A percentile compares a stretch with the other conserved stretches of the same genome.
phyloP scores from a whole-genome alignment of 1,140 invertebrate genomes.

The Galendromus occidentalis region DNA sequence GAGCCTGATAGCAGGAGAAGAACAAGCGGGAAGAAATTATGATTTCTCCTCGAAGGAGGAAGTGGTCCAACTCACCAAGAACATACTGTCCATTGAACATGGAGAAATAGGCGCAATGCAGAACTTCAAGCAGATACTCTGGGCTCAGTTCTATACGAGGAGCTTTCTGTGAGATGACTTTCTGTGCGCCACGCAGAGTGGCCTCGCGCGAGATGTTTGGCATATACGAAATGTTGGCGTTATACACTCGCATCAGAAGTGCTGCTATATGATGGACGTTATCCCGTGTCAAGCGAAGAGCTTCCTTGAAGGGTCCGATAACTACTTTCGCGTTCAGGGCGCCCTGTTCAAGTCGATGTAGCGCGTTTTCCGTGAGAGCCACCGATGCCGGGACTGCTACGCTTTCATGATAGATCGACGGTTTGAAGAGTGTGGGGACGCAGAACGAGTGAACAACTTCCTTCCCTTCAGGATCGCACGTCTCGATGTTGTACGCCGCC shows the following conservation, averaged over 20 bases:
- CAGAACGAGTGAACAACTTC: not conserved
- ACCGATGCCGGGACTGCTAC: not conserved
- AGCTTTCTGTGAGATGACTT: not conserved
- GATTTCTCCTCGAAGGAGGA: too few relatives aligned
- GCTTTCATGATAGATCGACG: constrained; percentile 5
- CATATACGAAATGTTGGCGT: constrained; percentile 9
- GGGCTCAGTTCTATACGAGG: constrained; percentile 3
- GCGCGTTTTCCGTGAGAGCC: not conserved
- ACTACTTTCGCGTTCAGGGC: not conserved
- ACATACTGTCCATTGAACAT: constrained; percentile 11
- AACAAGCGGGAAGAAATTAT: too few relatives aligned
- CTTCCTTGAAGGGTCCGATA: constrained; percentile 1
- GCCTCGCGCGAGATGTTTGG: not conserved
- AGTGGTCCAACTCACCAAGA: not conserved
- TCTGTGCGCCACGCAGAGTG: constrained; percentile 5
- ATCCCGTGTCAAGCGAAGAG: not conserved
- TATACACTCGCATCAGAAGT: not conserved
- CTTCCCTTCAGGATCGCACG: not conserved
- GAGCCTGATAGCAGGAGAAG: too few relatives aligned
- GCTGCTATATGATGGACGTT: not conserved
- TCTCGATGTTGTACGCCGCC: constrained; percentile 9
- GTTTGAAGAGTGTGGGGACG: not conserved
- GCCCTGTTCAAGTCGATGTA: not conserved
- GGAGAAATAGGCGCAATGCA: constrained; percentile 5
- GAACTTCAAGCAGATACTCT: not conserved